These are phyloP conservation scores for Saccostrea glomerata DNA, from an alignment of 1,140 invertebrate genomes.

Conservation along the genomic window DNA sequence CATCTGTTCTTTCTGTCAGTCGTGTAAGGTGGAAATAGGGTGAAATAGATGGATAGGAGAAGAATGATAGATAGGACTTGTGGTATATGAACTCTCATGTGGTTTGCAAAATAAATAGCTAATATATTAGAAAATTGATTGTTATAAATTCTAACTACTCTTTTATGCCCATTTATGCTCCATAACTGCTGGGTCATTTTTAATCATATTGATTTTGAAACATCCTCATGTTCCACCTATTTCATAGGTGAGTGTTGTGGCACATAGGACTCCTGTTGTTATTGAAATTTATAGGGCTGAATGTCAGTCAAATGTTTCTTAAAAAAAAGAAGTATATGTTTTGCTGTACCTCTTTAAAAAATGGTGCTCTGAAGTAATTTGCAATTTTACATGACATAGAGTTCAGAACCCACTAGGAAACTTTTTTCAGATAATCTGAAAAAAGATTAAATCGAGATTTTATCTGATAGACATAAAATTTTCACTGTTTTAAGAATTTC, in stretches of 20 bases:
- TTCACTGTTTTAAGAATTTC: conserved; percentile 25
- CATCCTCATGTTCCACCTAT: no score
- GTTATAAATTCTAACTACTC: no score
- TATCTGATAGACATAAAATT: conserved; percentile 13
- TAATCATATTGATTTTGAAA: no score
- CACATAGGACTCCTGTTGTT: no score
- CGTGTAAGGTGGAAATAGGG: neutral
- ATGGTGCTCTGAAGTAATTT: neutral
- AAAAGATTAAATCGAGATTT: conserved; percentile 28
- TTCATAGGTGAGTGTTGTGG: no score
- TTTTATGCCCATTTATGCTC: no score
- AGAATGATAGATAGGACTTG: neutral
- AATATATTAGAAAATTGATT: no score
- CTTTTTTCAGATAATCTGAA: conserved; percentile 17
- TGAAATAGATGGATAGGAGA: conserved; percentile 6
- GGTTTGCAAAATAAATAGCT: no score
- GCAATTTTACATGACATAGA: neutral
- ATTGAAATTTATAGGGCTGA: no score
- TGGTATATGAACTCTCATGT: neutral
- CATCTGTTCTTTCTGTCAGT: conserved; percentile 3
- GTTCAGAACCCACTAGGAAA: neutral
- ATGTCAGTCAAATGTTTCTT: no score
- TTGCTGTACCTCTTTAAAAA: neutral
- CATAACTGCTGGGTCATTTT: no score
- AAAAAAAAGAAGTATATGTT: neutral